Base-by-base conservation (phyloP, 1,140 invertebrate genomes). In the Nautilus pompilius region DNA sequence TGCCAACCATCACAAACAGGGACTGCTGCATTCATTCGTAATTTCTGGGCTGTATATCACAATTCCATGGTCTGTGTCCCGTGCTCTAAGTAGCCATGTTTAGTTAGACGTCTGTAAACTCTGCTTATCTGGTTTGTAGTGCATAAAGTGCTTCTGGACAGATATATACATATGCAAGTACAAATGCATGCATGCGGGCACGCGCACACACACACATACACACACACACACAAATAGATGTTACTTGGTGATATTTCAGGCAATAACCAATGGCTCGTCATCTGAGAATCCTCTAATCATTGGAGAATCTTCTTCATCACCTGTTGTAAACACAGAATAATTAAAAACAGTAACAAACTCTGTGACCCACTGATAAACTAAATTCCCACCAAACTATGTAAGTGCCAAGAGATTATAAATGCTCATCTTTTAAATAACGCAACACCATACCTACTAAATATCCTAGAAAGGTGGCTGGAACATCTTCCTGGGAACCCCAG, bases 261-360 rank as follows among this genome's bases (percentile, higher is more conserved):
- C 92, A 82, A 95, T 90, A 65, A 96, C 92, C 67, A 96, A 83
- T 55, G 93, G 93, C 81, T 96, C 93, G 81, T 95, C 93, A 80
- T 96, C 93, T 0, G 93, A 93, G 82, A 95, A 95, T 26, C 93
- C 92, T 80, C 90, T 87, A 72, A 95, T 93, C 74, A 91, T 88
- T 17, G 93, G 93, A 70, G 89, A 89, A 74, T 93, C 92, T 78
- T 93, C 92, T 73, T 93, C 92, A 74, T 93, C 92, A 77, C 90
- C 90, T 88, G 80, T 54, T 72, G 65, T 53, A 55, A 45, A 61
- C 34, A 55, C 13, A 65, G 34, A 32, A 28, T n/a, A 46, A 29
- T 53, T 17, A 29, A 22, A 33, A 33, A 59, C 10, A 20, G 17
- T 56, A 2, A 15, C 49, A 62, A 62, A 22, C 46, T 8, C 24